phyloP scores from a whole-genome alignment of 2,888 invertebrate genomes.

The Agonopterix heracliana region DNA sequence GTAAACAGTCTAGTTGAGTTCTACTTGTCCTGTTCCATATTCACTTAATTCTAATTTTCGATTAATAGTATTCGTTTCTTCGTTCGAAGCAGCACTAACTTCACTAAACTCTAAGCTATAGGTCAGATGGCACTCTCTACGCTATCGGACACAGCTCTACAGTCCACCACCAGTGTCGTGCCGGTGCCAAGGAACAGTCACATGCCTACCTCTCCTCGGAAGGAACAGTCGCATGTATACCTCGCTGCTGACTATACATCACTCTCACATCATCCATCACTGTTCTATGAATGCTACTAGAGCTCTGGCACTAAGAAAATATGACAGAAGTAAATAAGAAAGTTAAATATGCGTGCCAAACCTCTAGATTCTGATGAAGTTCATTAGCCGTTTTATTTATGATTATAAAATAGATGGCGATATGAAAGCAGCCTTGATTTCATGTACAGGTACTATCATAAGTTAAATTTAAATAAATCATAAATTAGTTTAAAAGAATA shows the following conservation, averaged over 20 bases:
- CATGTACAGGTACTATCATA: constrained; percentile 1
- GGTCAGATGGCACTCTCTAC: constrained; percentile 68
- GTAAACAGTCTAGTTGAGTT: constrained; percentile 41
- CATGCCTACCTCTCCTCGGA: constrained; percentile 14
- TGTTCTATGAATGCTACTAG: constrained; percentile 2
- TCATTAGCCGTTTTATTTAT: not conserved
- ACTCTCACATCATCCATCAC: too few relatives aligned
- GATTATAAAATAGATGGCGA: constrained; percentile 1
- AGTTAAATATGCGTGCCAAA: not conserved
- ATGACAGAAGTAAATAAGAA: not conserved
- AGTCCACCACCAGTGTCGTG: constrained; percentile 20
- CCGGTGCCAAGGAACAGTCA: constrained; percentile 24
- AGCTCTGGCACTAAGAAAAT: not conserved
- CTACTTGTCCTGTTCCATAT: constrained; percentile 48
- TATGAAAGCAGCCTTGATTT: not conserved
- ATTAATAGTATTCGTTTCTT: constrained; percentile 65
- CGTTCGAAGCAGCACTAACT: constrained; percentile 65
- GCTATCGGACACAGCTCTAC: constrained; percentile 54
- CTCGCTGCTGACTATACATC: not conserved
- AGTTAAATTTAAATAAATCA: not conserved
- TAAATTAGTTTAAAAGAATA: not conserved
- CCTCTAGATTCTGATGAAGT: not conserved
- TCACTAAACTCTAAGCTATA: constrained; percentile 65
- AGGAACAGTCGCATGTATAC: constrained; percentile 28
- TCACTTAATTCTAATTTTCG: constrained; percentile 62